Evolutionary conservation across 2,797 vertebrate genomes (phyloP).

Genomic region (Moxostoma hubbsi): DNA sequence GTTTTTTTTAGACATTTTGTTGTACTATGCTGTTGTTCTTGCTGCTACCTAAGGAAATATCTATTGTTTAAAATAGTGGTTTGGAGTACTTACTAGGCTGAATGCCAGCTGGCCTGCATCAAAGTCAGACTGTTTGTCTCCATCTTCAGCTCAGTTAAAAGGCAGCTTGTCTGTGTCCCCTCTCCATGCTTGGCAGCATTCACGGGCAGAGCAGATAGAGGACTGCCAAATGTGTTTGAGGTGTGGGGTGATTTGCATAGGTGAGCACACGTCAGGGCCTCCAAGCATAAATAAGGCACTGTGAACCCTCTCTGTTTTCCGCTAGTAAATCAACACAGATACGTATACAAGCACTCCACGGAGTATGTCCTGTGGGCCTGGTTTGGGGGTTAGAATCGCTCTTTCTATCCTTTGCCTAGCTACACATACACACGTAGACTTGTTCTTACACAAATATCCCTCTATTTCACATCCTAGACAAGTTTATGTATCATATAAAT

Average conservation of each 20-base stretch:
- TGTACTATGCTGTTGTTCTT: too few species aligned
- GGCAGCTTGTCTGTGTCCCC: slow-evolving; percentile 41
- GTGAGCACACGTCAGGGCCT: slow-evolving; percentile 69
- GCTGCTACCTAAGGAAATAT: slow-evolving; percentile 3
- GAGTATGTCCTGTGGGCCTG: slow-evolving; percentile 34
- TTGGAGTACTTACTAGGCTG: slow-evolving; percentile 2
- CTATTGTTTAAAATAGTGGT: slow-evolving; percentile 24
- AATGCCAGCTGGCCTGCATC: slow-evolving; percentile 36
- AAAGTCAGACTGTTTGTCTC: slow-evolving; percentile 30
- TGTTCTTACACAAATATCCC: slow-evolving; percentile 32
- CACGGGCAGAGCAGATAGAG: slow-evolving; percentile 34
- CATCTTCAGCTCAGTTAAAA: slow-evolving; percentile 25
- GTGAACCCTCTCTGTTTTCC: slow-evolving; percentile 65
- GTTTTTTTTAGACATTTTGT: too few species aligned
- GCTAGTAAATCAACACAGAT: slow-evolving; percentile 65
- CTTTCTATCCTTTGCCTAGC: slow-evolving; percentile 24
- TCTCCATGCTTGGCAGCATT: slow-evolving; percentile 39
- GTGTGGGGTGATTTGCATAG: slow-evolving; percentile 72
- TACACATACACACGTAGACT: slow-evolving; percentile 11
- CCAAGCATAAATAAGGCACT: slow-evolving; percentile 73
- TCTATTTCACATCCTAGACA: background rate
- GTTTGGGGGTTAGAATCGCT: slow-evolving; percentile 28
- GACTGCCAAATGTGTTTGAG: slow-evolving; percentile 63
- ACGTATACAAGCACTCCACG: slow-evolving; percentile 59
- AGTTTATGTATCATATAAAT: background rate